phyloP scores from a whole-genome alignment of 2,113 vertebrate species.

The Pycnonotus jocosus region DNA sequence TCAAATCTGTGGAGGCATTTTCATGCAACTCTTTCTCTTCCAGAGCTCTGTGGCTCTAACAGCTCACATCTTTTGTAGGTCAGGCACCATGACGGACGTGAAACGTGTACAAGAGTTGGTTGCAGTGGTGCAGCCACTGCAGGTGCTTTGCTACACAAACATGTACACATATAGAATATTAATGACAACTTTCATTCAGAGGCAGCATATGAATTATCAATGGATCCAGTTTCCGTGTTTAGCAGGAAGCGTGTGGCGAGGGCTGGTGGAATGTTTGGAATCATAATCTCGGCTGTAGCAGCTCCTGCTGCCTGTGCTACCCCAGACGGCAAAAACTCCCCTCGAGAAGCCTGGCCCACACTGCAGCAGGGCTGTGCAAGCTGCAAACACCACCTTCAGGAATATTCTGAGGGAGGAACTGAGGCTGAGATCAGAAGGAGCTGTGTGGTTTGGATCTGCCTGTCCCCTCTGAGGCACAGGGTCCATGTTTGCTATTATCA shows the following conservation, averaged over 20 bases:
- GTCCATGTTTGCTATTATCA: neutral
- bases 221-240: neutral
- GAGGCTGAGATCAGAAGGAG: neutral
- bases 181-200: slow-evolving; percentile 18
- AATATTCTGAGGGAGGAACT: neutral
- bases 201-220: neutral
- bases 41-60: neutral
- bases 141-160: neutral
- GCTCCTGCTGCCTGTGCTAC: neutral
- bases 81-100: neutral
- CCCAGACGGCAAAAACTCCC: neutral
- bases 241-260: neutral
- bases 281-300: neutral
- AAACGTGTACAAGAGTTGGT: neutral
- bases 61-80: neutral
- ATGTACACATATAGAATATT: neutral
- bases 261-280: neutral
- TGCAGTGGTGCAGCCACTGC: neutral
- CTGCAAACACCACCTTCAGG: neutral
- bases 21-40: neutral
- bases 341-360: neutral
- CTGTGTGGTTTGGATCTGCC: neutral
- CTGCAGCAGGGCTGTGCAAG: neutral
- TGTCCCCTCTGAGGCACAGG: fast-evolving
- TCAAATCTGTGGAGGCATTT: neutral